These are phyloP conservation scores for Caenorhabditis zanzibari DNA, from an alignment of 2,888 invertebrate genomes.

Conservation along the genomic window DNA sequence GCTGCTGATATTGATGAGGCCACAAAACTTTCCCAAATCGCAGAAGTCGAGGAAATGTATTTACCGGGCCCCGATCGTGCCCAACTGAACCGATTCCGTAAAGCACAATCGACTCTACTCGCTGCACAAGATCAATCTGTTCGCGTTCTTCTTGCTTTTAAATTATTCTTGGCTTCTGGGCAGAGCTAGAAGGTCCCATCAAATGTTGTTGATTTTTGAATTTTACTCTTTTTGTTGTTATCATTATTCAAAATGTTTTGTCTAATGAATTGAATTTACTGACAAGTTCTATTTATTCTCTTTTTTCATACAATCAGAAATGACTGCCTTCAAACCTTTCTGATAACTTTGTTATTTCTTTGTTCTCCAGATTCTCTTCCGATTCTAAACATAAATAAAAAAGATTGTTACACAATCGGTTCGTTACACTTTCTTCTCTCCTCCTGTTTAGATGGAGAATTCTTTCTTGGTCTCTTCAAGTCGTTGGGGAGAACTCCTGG, in stretches of 20 bases:
- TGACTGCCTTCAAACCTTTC: not conserved
- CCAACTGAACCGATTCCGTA: slow-evolving; percentile 63
- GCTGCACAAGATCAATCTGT: slow-evolving; percentile 73
- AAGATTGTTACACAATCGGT: slow-evolving; percentile 13
- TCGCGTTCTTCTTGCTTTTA: slow-evolving; percentile 71
- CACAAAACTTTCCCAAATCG: slow-evolving; percentile 68
- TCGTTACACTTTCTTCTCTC: slow-evolving; percentile 29
- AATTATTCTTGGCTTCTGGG: slow-evolving; percentile 64
- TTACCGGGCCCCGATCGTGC: slow-evolving; percentile 74
- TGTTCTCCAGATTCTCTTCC: slow-evolving; percentile 17
- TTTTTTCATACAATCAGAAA: not conserved
- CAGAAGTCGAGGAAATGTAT: slow-evolving; percentile 78
- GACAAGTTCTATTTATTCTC: not conserved
- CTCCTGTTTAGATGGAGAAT: not conserved
- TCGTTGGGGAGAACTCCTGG: not conserved
- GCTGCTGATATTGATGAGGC: slow-evolving; percentile 73
- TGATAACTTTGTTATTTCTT: slow-evolving; percentile 18
- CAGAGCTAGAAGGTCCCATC: not conserved
- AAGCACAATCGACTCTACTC: slow-evolving; percentile 66
- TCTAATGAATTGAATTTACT: slow-evolving; percentile 3
- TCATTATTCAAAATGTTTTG: slow-evolving; percentile 3
- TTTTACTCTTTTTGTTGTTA: slow-evolving; percentile 4
- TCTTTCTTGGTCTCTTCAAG: slow-evolving; percentile 4
- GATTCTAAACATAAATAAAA: slow-evolving; percentile 8
- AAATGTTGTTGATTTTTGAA: not conserved